Base-by-base conservation (phyloP, 92 coral and sea anemone species). In the Palythoa heliodiscus region DNA sequence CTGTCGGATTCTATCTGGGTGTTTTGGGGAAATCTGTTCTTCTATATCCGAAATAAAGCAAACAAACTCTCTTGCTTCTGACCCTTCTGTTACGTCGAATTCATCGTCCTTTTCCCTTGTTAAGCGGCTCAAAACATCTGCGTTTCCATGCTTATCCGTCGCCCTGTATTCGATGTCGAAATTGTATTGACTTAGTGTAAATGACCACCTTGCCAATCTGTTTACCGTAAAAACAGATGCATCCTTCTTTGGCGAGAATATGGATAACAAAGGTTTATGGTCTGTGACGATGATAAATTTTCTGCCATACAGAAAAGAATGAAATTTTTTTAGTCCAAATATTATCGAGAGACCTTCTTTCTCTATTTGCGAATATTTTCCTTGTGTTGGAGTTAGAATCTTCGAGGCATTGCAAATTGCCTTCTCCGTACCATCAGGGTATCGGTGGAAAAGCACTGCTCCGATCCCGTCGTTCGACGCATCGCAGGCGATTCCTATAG, bases 361-460 rank as follows among this genome's bases (percentile, higher is more conserved):
- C 11, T 70, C 50, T 2, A 70, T 70, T 38, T 70, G 75, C 13
- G 50, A 29, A 50, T 70, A 70, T 15, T 38, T 70, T 70, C 75
- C 11, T 8, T 70, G 75, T 8, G 16, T 8, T 37, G 17, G 17
- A 16, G 63, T 83, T 20, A 83, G 60, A 12, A 78, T 70, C 66
- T 70, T 69, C 9, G 87, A 83, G 0, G 55, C 77, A 39, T 67
- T 67, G 60, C 22, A 24, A 24, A 83, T 83, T 19, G 87, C 78
- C 4, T 78, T 78, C 48, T 83, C 87, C 20, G 47, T 5, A 6
- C 78, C 87, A 52, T 83, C 87, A 2, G 78, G 37, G 19, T 13
- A 48, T 20, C 78, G 78, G 29, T 83, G 87, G 23, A 70, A 83
- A 23, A 83, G 77, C 37, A 83, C 77, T 38, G 87, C 78, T 10